These are phyloP conservation scores for Lingula anatina DNA, from an alignment of 2,888 invertebrate species.

Conservation along the genomic window DNA sequence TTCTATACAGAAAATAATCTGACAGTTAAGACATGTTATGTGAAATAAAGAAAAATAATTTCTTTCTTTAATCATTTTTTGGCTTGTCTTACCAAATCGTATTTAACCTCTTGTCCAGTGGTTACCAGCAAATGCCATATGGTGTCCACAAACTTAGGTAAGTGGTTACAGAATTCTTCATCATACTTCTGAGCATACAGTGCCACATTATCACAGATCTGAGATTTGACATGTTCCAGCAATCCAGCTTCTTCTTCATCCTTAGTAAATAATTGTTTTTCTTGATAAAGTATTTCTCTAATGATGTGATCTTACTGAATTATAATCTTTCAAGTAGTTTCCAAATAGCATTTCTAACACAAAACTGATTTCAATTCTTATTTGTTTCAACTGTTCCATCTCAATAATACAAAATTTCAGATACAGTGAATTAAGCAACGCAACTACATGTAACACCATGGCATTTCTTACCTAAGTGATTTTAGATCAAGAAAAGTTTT, in stretches of 20 bases:
- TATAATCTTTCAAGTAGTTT: no score
- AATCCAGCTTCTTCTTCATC: conserved; percentile 82
- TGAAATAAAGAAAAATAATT: conserved; percentile 3
- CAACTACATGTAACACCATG: no score
- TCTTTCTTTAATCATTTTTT: not conserved
- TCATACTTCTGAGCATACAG: conserved; percentile 97
- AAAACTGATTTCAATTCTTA: no score
- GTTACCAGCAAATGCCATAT: conserved; percentile 86
- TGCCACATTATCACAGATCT: conserved; percentile 90
- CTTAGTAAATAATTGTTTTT: conserved; percentile 53
- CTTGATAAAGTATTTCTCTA: no score
- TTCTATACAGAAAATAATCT: no score
- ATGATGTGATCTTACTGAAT: no score
- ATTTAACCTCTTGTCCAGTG: conserved; percentile 80
- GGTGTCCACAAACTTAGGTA: conserved; percentile 87
- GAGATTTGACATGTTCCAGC: conserved; percentile 85
- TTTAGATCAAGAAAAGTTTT: conserved; percentile 32
- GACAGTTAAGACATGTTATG: no score
- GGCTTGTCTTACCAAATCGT: conserved; percentile 75
- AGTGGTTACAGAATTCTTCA: conserved; percentile 88
- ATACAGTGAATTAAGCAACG: no score
- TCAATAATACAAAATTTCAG: no score
- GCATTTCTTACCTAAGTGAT: no score
- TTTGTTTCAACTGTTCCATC: no score
- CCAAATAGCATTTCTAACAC: no score